Evolutionary conservation across 2,113 vertebrate species (phyloP).

Genomic region (Hydropotes inermis): DNA sequence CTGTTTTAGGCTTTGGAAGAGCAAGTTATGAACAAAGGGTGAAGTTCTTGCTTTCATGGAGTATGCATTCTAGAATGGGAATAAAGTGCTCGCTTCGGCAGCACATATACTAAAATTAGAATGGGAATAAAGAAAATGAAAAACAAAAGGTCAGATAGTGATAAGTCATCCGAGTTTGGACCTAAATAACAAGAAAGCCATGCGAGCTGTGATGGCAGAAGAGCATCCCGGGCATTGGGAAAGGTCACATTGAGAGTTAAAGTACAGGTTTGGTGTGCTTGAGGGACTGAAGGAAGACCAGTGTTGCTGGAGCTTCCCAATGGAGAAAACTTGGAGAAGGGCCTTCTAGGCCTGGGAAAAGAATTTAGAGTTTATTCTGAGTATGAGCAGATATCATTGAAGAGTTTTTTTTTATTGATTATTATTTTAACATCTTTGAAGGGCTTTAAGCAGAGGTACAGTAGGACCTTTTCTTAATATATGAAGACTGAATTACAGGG

Average conservation of each 20-base stretch:
- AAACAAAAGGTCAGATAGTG: not conserved
- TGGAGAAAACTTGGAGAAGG: not conserved
- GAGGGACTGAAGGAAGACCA: not conserved
- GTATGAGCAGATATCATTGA: not conserved
- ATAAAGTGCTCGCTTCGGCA: not conserved
- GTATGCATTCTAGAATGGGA: not conserved
- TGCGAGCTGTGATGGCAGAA: not conserved
- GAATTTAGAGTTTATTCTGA: not conserved
- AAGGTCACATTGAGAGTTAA: not conserved
- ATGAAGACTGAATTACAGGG: not conserved
- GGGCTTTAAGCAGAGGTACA: not conserved
- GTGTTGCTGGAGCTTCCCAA: not conserved
- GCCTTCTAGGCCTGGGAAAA: not conserved
- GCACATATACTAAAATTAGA: not conserved
- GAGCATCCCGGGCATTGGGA: not conserved
- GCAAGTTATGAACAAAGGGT: not conserved
- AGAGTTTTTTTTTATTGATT: not conserved
- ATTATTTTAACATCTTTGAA: not conserved
- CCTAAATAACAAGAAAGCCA: not conserved
- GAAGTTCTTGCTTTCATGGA: not conserved
- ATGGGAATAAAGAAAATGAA: not conserved
- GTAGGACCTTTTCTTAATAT: not conserved
- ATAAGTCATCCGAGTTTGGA: not conserved
- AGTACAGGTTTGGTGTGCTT: not conserved
- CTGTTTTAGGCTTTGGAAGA: not conserved